phyloP scores from a whole-genome alignment of 2,797 vertebrate genomes.

The Phataginus tricuspis region DNA sequence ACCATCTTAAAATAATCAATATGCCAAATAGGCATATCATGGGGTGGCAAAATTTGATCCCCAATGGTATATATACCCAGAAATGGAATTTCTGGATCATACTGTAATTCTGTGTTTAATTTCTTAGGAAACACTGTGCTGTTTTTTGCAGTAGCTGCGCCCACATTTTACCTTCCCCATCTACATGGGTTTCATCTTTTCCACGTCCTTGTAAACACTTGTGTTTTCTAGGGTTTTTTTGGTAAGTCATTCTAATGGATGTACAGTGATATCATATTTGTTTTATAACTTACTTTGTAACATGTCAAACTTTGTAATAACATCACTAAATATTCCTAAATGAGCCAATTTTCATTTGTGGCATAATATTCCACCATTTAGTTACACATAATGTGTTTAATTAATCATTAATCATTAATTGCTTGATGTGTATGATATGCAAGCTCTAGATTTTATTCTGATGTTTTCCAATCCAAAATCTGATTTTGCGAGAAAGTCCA shows the following conservation, averaged over 20 bases:
- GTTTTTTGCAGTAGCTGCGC: neutral
- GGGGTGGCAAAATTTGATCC: too few relatives aligned
- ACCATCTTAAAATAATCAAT: too few relatives aligned
- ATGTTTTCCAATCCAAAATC: neutral
- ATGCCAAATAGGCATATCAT: too few relatives aligned
- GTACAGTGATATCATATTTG: neutral
- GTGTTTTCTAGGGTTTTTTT: neutral
- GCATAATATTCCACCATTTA: neutral
- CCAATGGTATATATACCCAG: neutral
- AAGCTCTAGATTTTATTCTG: neutral
- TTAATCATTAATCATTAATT: neutral
- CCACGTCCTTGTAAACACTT: neutral
- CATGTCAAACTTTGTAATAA: neutral
- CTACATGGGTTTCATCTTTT: neutral
- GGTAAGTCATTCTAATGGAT: neutral
- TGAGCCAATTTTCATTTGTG: neutral
- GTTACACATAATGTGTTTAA: neutral
- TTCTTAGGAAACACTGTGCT: neutral
- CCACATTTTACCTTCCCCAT: neutral
- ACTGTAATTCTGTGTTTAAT: neutral
- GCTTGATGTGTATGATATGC: neutral
- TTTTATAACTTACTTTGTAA: neutral
- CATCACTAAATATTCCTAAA: neutral
- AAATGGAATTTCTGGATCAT: neutral
- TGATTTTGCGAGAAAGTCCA: neutral